phyloP scores from a whole-genome alignment of 2,888 invertebrate species.

The Lacanobia oleracea region DNA sequence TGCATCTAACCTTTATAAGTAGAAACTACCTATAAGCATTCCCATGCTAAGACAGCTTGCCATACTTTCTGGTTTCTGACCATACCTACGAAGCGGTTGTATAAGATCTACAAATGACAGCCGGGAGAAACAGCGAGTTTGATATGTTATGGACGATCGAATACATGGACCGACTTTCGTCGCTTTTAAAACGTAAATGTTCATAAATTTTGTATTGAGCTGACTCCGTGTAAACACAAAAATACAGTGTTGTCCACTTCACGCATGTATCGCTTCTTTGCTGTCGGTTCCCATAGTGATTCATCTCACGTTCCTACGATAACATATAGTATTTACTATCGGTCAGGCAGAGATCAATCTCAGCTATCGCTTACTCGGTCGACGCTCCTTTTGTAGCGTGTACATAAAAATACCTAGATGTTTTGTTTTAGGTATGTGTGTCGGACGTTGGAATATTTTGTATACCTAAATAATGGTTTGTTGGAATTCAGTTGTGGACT shows the following conservation, averaged over 20 bases:
- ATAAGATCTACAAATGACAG: no score
- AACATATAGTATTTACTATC: slow-evolving; percentile 26
- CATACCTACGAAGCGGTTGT: no score
- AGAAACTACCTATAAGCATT: no score
- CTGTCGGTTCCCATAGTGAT: slow-evolving; percentile 4
- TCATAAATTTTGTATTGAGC: background rate
- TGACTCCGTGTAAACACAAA: no score
- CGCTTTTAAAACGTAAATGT: no score
- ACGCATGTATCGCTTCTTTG: background rate
- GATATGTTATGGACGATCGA: no score
- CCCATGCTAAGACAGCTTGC: no score
- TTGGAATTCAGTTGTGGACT: background rate
- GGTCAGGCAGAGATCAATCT: slow-evolving; percentile 36
- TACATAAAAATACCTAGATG: background rate
- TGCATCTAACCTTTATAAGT: no score
- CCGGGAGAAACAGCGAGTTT: no score
- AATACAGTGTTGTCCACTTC: no score
- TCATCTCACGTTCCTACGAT: slow-evolving; percentile 8
- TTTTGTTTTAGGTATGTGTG: slow-evolving; percentile 4
- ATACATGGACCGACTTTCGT: no score
- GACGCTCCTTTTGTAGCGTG: slow-evolving; percentile 22
- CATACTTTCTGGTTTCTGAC: no score
- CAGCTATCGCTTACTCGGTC: slow-evolving; percentile 6
- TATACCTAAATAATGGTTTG: background rate
- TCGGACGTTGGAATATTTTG: background rate